Evolutionary conservation across 2,113 vertebrate species (phyloP).

Genomic region (Toxotes chatareus): DNA sequence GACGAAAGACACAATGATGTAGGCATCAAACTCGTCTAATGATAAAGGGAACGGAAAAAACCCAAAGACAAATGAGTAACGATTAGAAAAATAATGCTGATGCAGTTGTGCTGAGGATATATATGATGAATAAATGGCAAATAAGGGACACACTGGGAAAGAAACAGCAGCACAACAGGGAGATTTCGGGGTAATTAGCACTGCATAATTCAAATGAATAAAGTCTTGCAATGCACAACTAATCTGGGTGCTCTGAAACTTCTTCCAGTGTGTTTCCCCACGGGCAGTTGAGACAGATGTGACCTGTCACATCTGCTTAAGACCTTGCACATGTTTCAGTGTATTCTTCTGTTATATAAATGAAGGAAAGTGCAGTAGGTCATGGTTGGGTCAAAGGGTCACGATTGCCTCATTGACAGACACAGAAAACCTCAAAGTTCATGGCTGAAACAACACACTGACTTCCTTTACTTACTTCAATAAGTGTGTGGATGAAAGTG

Average conservation of each 20-base stretch:
- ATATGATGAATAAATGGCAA: neutral
- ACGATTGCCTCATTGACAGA: neutral
- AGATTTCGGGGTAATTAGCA: too few relatives aligned
- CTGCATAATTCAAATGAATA: too few relatives aligned
- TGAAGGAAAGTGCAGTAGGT: neutral
- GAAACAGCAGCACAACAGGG: neutral
- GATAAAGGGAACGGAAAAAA: neutral
- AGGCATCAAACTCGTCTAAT: slow-evolving; percentile 97
- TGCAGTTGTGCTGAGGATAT: neutral
- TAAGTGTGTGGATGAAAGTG: neutral
- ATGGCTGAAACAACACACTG: neutral
- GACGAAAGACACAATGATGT: slow-evolving; percentile 99
- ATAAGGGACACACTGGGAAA: neutral
- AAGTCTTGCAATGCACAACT: neutral
- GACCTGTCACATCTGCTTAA: neutral
- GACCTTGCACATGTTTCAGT: neutral
- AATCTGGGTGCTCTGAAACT: neutral
- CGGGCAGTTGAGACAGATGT: neutral
- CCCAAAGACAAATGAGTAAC: neutral
- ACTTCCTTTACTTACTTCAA: neutral
- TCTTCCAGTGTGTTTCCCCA: neutral
- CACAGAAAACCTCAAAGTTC: neutral
- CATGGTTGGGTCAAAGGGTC: neutral
- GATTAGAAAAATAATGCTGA: neutral
- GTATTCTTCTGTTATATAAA: neutral